phyloP scores from a whole-genome alignment of 2,888 invertebrate species.

The Hirudinaria manillensis region DNA sequence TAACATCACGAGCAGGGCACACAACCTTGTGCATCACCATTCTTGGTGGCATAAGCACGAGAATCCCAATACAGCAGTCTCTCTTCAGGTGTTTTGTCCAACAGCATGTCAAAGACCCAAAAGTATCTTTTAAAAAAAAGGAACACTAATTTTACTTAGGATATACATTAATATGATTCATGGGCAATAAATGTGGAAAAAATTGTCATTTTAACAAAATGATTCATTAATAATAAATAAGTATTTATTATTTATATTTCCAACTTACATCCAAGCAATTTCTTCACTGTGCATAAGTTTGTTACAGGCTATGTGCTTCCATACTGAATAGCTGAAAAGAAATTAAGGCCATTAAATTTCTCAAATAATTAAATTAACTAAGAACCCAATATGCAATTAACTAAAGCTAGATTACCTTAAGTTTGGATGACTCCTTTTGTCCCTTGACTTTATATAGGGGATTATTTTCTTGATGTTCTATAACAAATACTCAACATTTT shows the following conservation, averaged over 20 bases:
- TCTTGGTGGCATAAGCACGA: slow-evolving; percentile 37
- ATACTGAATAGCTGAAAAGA: slow-evolving; percentile 51
- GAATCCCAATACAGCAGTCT: slow-evolving; percentile 45
- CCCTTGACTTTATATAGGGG: slow-evolving; percentile 53
- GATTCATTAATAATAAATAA: no score
- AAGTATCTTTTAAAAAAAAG: slow-evolving; percentile 44
- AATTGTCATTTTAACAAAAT: no score
- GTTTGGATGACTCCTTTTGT: slow-evolving; percentile 49
- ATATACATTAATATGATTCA: no score
- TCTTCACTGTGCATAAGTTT: slow-evolving; percentile 53
- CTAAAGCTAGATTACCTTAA: slow-evolving; percentile 45
- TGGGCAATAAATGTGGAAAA: no score
- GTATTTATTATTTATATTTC: background rate
- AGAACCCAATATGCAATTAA: background rate
- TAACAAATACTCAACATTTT: slow-evolving; percentile 33
- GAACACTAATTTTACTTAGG: no score
- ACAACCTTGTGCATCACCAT: background rate
- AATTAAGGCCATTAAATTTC: slow-evolving; percentile 23
- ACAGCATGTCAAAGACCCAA: slow-evolving; percentile 46
- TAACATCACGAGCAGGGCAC: no score
- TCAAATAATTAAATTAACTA: slow-evolving; percentile 16
- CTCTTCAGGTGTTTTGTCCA: slow-evolving; percentile 44
- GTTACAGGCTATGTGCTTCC: slow-evolving; percentile 55
- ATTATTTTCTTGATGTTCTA: slow-evolving; percentile 54
- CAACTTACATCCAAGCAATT: slow-evolving; percentile 54